Evolutionary conservation across 2,888 invertebrate species (phyloP).

Genomic region (Thereva nobilitata): DNA sequence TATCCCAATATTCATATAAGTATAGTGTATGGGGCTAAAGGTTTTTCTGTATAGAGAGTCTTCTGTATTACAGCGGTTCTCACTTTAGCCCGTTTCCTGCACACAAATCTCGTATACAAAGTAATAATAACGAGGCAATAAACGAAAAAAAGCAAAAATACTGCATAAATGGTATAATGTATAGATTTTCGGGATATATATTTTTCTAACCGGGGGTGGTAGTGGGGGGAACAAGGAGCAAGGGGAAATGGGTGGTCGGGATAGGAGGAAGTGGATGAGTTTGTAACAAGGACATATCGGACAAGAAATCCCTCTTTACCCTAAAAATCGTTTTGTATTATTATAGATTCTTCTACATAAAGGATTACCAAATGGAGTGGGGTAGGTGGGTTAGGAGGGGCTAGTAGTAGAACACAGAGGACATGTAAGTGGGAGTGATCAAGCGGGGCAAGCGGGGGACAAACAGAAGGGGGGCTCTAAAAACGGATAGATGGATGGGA

Average conservation of each 20-base stretch:
- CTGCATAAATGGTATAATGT: slow-evolving; percentile 9
- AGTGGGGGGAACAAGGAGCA: no score
- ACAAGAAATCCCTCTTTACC: no score
- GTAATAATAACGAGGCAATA: slow-evolving; percentile 40
- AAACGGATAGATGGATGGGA: slow-evolving; percentile 16
- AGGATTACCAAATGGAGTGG: no score
- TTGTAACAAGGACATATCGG: no score
- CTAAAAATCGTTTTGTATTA: no score
- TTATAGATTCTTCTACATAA: no score
- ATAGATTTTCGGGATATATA: no score
- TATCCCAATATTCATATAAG: neutral
- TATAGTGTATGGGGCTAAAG: neutral
- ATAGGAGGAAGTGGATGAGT: no score
- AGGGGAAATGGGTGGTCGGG: no score
- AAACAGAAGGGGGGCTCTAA: slow-evolving; percentile 6
- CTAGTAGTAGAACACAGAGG: no score
- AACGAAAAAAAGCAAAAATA: slow-evolving; percentile 28
- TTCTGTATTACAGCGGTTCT: slow-evolving; percentile 39
- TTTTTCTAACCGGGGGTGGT: no score
- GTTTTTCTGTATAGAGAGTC: slow-evolving; percentile 21
- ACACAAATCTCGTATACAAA: slow-evolving; percentile 40
- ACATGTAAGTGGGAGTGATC: slow-evolving; percentile 22
- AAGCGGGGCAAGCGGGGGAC: slow-evolving; percentile 19
- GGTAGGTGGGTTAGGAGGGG: no score
- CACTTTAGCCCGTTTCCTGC: slow-evolving; percentile 39